These are phyloP conservation scores for Pteropus rufus DNA, from an alignment of 2,797 vertebrate genomes.

Conservation along the genomic window DNA sequence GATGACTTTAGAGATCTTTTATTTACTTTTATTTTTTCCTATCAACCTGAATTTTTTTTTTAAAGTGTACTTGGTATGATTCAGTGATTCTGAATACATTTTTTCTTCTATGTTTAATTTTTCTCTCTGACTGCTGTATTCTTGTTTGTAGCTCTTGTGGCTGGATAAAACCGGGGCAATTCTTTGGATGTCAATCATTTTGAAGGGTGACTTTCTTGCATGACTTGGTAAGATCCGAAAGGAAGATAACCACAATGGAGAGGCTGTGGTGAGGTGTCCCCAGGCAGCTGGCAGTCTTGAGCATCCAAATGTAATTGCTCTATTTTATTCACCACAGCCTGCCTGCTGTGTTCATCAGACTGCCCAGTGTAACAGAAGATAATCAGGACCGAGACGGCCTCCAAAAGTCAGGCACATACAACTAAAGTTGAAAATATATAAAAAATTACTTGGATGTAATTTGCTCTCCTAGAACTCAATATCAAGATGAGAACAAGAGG, in stretches of 20 bases:
- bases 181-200: slow-evolving; percentile 64
- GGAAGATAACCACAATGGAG: slow-evolving; percentile 29
- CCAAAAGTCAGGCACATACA: slow-evolving; percentile 62
- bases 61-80: slow-evolving; percentile 37
- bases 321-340: slow-evolving; percentile 25
- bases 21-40: slow-evolving; percentile 37
- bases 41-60: not conserved
- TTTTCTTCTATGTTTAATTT: slow-evolving; percentile 42
- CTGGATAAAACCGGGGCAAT: not conserved
- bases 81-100: slow-evolving; percentile 42
- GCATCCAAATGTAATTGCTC: slow-evolving; percentile 64
- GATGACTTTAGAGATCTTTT: slow-evolving; percentile 31
- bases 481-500: slow-evolving; percentile 73
- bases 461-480: slow-evolving; percentile 66
- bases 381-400: slow-evolving; percentile 53
- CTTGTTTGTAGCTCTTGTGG: not conserved
- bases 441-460: slow-evolving; percentile 51
- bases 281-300: slow-evolving; percentile 48
- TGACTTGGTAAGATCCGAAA: slow-evolving; percentile 65
- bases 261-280: not conserved
- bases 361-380: slow-evolving; percentile 71
- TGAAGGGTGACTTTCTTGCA: slow-evolving; percentile 58
- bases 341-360: slow-evolving; percentile 68
- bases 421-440: slow-evolving; percentile 57
- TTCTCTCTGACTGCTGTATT: not conserved